These are phyloP conservation scores for Eupithecia abbreviata DNA, from an alignment of 2,888 invertebrate genomes.

Conservation along the genomic window DNA sequence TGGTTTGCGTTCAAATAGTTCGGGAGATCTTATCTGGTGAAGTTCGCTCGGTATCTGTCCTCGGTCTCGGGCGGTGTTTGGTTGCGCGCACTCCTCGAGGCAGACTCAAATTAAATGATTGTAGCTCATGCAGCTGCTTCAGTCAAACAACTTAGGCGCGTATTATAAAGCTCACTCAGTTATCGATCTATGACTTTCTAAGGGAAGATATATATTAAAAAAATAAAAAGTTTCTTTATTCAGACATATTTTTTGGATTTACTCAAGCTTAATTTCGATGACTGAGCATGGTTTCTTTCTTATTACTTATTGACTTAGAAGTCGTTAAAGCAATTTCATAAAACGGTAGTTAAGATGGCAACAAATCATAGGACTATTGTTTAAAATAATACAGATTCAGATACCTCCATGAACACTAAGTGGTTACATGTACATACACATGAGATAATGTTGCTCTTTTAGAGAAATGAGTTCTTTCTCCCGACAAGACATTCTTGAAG, in stretches of 20 bases:
- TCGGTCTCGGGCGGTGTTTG: neutral
- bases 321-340: too few relatives aligned
- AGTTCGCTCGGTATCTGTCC: neutral
- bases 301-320: too few relatives aligned
- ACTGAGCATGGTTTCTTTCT: neutral
- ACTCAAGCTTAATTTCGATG: too few relatives aligned
- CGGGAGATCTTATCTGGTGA: neutral
- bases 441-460: too few relatives aligned
- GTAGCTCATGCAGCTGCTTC: neutral
- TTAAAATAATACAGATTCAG: neutral
- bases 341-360: too few relatives aligned
- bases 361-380: too few relatives aligned
- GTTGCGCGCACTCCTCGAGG: neutral
- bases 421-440: too few relatives aligned
- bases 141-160: neutral
- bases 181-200: neutral
- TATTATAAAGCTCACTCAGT: neutral
- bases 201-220: neutral
- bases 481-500: too few relatives aligned
- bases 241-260: too few relatives aligned
- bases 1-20: constrained; percentile 9
- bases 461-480: too few relatives aligned
- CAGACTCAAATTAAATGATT: neutral
- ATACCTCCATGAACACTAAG: neutral
- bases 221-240: too few relatives aligned